These are phyloP conservation scores for Huso huso DNA, from an alignment of 2,797 vertebrate genomes.

Conservation along the genomic window DNA sequence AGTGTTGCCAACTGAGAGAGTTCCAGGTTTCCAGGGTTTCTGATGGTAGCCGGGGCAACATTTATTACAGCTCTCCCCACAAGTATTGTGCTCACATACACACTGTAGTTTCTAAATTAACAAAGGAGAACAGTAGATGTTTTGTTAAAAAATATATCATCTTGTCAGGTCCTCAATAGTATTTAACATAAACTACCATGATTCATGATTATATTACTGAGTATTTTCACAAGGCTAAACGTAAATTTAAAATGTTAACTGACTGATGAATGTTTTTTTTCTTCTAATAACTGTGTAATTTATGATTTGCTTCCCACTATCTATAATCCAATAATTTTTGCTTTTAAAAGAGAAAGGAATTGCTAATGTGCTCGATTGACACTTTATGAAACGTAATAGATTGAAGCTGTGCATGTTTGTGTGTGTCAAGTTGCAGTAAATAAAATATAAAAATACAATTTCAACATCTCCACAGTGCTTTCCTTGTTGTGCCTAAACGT, in stretches of 20 bases:
- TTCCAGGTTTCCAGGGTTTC: slow-evolving; percentile 84
- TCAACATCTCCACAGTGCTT: not conserved
- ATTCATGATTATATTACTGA: too few species aligned
- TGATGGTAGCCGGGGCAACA: slow-evolving; percentile 91
- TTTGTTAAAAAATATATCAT: not conserved
- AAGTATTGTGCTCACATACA: slow-evolving; percentile 92
- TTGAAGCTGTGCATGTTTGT: not conserved
- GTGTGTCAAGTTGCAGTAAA: not conserved
- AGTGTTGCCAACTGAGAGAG: slow-evolving; percentile 76
- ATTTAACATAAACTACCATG: not conserved
- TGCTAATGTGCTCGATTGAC: too few species aligned
- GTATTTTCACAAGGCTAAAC: too few species aligned
- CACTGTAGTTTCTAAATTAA: slow-evolving; percentile 73
- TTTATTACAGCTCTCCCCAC: slow-evolving; percentile 77
- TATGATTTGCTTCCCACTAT: too few species aligned
- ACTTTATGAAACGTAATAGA: too few species aligned
- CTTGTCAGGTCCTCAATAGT: slow-evolving; percentile 3
- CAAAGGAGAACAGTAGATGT: slow-evolving; percentile 10
- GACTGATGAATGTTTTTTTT: too few species aligned
- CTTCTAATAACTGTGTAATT: too few species aligned
- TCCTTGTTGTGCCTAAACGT: not conserved
- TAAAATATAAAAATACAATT: not conserved
- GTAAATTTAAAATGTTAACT: too few species aligned
- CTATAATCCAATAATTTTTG: too few species aligned
- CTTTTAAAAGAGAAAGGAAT: too few species aligned